Evolutionary conservation across 2,797 vertebrate genomes (phyloP).

Genomic region (Halcyon chelicuti): DNA sequence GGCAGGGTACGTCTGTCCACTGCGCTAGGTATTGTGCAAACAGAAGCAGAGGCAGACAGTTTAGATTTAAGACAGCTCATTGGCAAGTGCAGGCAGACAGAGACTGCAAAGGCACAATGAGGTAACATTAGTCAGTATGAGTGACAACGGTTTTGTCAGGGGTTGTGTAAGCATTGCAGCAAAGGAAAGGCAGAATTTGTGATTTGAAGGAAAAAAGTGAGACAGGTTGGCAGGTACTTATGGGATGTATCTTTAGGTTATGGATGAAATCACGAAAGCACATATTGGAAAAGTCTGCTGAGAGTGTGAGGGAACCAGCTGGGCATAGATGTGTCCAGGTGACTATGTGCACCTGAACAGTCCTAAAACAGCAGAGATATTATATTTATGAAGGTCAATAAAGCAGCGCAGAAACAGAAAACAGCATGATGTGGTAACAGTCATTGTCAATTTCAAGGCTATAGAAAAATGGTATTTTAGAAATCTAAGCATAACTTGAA

Average conservation of each 20-base stretch:
- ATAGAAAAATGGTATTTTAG: not conserved
- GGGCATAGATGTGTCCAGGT: not conserved
- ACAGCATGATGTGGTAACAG: not conserved
- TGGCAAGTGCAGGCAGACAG: not conserved
- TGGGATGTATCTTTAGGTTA: not conserved
- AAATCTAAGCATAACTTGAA: not conserved
- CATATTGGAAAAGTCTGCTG: not conserved
- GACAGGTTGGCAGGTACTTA: slow-evolving; percentile 4
- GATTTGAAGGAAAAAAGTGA: not conserved
- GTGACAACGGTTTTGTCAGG: slow-evolving; percentile 27
- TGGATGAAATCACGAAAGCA: not conserved
- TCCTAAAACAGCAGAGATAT: not conserved
- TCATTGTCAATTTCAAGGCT: not conserved
- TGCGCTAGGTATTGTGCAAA: not conserved
- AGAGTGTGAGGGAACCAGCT: not conserved
- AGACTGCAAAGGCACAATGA: not conserved
- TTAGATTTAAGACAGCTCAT: slow-evolving; percentile 18
- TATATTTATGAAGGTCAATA: not conserved
- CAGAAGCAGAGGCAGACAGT: not conserved
- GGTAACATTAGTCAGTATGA: not conserved
- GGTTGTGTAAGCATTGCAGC: not conserved
- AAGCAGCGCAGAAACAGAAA: not conserved
- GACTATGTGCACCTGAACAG: not conserved
- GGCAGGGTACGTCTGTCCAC: not conserved
- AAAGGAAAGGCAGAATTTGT: slow-evolving; percentile 19